phyloP scores from a whole-genome alignment of 2,797 vertebrate species.

The Xerus rutilus region DNA sequence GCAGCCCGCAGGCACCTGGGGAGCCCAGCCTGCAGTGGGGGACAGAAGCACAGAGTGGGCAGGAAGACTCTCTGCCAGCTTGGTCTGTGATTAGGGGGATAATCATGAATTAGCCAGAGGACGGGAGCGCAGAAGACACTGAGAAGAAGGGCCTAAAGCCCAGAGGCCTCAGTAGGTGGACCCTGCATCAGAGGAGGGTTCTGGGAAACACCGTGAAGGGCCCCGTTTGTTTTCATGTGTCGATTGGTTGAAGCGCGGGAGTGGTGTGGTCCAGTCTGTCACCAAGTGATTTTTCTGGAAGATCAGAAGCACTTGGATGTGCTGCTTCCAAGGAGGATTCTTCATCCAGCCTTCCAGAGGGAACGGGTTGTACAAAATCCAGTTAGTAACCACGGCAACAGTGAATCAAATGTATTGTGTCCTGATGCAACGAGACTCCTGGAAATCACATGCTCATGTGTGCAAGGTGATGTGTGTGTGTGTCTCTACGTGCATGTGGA shows the following conservation, averaged over 20 bases:
- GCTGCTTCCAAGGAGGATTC: background rate
- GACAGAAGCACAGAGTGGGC: background rate
- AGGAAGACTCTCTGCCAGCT: background rate
- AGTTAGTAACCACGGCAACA: background rate
- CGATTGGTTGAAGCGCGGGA: background rate
- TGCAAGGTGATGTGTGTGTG: fast-evolving
- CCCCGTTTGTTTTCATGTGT: fast-evolving
- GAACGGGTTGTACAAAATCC: background rate
- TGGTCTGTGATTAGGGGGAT: background rate
- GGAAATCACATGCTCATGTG: background rate
- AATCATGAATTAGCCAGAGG: background rate
- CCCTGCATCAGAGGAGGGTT: fast-evolving
- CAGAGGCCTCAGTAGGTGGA: background rate
- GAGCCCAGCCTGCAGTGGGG: background rate
- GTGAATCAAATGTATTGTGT: background rate
- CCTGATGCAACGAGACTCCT: background rate
- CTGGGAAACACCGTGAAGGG: fast-evolving
- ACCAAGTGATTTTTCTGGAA: background rate
- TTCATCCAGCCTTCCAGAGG: background rate
- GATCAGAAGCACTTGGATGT: background rate
- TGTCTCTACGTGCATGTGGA: background rate
- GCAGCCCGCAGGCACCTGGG: background rate
- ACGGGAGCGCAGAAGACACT: fast-evolving
- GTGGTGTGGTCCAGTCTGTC: background rate
- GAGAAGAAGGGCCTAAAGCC: background rate